Base-by-base conservation (phyloP, 2,888 invertebrate species). In the Epirrita christyi region DNA sequence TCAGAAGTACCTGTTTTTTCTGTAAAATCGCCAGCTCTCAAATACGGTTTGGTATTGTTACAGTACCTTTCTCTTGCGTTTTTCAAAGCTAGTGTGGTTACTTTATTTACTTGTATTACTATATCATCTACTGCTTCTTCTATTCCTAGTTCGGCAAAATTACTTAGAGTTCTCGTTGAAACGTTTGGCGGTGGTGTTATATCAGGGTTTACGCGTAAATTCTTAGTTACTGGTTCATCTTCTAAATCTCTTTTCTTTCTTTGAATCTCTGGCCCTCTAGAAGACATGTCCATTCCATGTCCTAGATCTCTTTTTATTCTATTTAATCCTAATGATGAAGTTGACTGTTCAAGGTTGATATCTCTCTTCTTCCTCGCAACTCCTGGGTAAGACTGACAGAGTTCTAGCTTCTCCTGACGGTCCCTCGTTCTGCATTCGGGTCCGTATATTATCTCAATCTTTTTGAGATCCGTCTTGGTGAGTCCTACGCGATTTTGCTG, bases 351-450 rank as follows among this genome's bases (percentile, higher is more conserved):
- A 8, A 32, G 14, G 7, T 46, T n/a, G 15, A 32, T 0, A 1
- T 73, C 64, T 50, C 74, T 60, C 38, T 75, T 79, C 15, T 47
- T 61, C 15, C 85, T 76, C 0, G 74, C 75, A 0, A 79, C 73
- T 0, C 78, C 81, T 0, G 88, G 88, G 55, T 83, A 89, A 0
- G 78, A 76, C 47, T 85, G 85, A 50, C 90, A 90, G 0, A 86
- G 61, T n/a, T 86, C 82, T 0, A 85, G 59, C 59, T 90, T 87
- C 37, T 85, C 86, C 3, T 79, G 75, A 0, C 90, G 70, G 13
- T 91, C 89, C 37, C 91, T 65, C 0, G 67, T 68, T 1, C 64
- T 69, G 50, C 91, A 91, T 71, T 88, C 84, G 0, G 79, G 70
- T 0, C 84, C 85, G 61, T 92, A 92, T 0, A 90, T 73, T 0